phyloP scores from a whole-genome alignment of 2,797 vertebrate species.

The Protosalanx chinensis region DNA sequence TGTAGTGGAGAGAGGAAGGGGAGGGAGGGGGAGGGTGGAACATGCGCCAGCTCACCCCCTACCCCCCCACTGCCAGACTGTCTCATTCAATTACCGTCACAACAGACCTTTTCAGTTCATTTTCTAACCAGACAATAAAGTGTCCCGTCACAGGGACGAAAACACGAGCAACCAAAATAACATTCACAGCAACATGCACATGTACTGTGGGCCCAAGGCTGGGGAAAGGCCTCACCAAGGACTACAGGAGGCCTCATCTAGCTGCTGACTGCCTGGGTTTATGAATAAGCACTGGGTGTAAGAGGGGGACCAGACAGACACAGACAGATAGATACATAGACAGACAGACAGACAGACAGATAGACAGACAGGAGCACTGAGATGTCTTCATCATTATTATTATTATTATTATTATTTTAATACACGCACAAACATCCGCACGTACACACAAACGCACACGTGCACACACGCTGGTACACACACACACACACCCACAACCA shows the following conservation, averaged over 20 bases:
- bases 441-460: neutral
- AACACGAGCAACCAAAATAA: neutral
- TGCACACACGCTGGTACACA: neutral
- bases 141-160: neutral
- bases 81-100: constrained; percentile 2
- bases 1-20: neutral
- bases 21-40: neutral
- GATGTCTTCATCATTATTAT: too few relatives aligned
- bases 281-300: neutral
- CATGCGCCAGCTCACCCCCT: neutral
- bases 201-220: neutral
- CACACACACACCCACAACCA: neutral
- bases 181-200: neutral
- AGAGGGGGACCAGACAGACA: too few relatives aligned
- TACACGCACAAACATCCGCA: neutral
- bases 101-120: constrained; percentile 5
- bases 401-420: neutral
- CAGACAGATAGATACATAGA: too few relatives aligned
- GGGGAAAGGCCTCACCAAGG: neutral
- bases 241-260: neutral
- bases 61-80: constrained; percentile 1
- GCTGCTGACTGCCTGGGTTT: too few relatives aligned
- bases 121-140: neutral
- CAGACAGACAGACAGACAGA: neutral
- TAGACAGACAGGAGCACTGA: neutral